Base-by-base conservation (phyloP, 2,113 vertebrate species). In the Scopus umbretta region DNA sequence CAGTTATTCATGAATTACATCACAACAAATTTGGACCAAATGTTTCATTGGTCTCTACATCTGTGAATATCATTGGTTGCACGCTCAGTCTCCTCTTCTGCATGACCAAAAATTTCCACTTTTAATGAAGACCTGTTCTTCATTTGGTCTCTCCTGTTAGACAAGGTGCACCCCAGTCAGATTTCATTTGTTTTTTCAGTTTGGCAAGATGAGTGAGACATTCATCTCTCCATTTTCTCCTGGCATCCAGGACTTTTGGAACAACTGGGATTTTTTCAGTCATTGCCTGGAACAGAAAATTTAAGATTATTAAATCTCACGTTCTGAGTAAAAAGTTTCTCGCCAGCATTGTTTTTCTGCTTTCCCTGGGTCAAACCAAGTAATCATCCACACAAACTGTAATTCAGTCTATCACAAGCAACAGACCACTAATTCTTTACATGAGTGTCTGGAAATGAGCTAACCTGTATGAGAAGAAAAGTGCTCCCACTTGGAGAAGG, bases 221-320 rank as follows among this genome's bases (percentile, higher is more conserved):
- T 26, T 98, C 96, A 68, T 99, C 99, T 93, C 99, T 98, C 97
- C 98, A 98, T 85, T 98, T 97, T 86, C 98, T 98, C 78, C 99
- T 97, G 94, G 98, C 98, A 58, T 98, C 97, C 72, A 99, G 97
- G 91, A 97, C 97, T 95, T 98, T 97, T 12, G 98, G 97, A 86
- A 99, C 98, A 72, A 70, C 97, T 50, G 99, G 99, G 90, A 99
- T 98, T 88, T 98, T 96, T 83, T 97, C 94, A 93, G 96, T 98
- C 98, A 99, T 98, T 86, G 98, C 99, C 99, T 99, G 95, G 58
- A 95, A 97, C 19, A 79, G 53, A 88, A 81, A 86, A 86, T 55
- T 78, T 74, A 68, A 72, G n/a, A 86, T 38, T 7, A 90, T 42
- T 42, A 73, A 67, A 70, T 43, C 73, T 88, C 76, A 49, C 0